Conservation (phyloP, 2,797 vertebrate species). For the Falco peregrinus region DNA sequence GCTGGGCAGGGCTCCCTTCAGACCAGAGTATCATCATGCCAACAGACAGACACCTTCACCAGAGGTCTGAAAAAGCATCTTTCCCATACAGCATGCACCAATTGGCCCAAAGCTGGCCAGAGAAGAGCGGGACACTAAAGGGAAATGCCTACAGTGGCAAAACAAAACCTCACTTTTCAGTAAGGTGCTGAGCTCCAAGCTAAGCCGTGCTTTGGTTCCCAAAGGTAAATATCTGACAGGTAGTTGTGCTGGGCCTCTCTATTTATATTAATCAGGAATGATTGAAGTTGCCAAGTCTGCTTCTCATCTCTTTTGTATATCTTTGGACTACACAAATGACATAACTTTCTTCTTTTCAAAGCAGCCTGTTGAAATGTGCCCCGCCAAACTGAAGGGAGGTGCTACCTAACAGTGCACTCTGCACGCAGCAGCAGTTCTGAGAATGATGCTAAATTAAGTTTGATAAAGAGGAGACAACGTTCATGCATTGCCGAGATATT, state of each 20-base stretch:
- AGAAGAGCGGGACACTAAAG: background rate
- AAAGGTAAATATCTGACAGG: background rate
- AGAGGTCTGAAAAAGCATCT: background rate
- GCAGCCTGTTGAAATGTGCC: background rate
- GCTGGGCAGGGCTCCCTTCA: background rate
- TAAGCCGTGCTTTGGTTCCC: background rate
- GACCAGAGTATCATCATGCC: rapidly evolving
- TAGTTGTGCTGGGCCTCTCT: background rate
- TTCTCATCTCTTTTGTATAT: background rate
- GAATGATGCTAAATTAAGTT: background rate
- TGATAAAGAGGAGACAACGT: rapidly evolving
- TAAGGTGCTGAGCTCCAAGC: background rate
- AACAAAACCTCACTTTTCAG: background rate
- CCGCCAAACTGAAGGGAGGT: background rate
- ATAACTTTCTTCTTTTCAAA: background rate
- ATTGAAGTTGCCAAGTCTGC: background rate
- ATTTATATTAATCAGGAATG: background rate
- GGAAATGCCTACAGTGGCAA: background rate
- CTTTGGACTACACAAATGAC: background rate
- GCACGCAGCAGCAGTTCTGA: background rate
- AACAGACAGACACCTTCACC: background rate
- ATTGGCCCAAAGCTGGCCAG: background rate
- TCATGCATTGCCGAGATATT: background rate
- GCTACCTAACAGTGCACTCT: background rate
- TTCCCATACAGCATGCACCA: background rate